Percentiles rank a stretch among this genome's conserved stretches.
Conservation (phyloP, 1,140 invertebrate species). For the Diabrotica undecimpunctata region DNA sequence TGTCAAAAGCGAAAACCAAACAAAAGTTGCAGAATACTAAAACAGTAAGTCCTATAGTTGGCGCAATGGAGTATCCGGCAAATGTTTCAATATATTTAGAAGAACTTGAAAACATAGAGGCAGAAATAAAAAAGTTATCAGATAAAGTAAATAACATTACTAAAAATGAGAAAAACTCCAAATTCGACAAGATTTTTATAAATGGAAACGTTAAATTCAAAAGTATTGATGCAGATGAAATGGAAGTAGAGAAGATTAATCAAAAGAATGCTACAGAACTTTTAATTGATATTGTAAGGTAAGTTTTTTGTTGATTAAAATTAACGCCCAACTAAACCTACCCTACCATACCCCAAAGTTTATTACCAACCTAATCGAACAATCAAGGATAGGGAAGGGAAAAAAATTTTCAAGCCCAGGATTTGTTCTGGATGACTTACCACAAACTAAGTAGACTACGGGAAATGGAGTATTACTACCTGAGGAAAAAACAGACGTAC, state of each 20-base stretch:
- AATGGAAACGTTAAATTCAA: slow-evolving; percentile 38
- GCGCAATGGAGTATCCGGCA: not conserved
- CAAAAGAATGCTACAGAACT: slow-evolving; percentile 29
- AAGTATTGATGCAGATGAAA: slow-evolving; percentile 27
- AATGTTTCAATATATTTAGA: not conserved
- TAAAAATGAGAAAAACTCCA: slow-evolving; percentile 15
- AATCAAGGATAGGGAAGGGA: too few relatives aligned
- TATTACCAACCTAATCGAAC: too few relatives aligned
- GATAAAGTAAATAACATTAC: slow-evolving; percentile 24
- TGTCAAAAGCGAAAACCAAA: slow-evolving; percentile 7
- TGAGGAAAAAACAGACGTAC: too few relatives aligned
- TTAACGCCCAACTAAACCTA: too few relatives aligned
- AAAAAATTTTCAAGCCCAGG: too few relatives aligned
- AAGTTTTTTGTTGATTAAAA: too few relatives aligned
- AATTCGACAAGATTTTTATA: slow-evolving; percentile 35
- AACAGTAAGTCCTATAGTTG: not conserved
- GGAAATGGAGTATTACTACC: too few relatives aligned
- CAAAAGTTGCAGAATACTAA: too few relatives aligned
- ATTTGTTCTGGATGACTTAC: too few relatives aligned
- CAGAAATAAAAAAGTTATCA: slow-evolving; percentile 35
- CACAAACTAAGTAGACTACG: too few relatives aligned
- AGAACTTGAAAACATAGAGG: slow-evolving; percentile 34
- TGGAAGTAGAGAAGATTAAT: slow-evolving; percentile 32
- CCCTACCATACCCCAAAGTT: too few relatives aligned
- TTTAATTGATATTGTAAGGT: slow-evolving; percentile 33